Base-by-base conservation (phyloP, 2,113 vertebrate genomes). In the Helogale parvula region DNA sequence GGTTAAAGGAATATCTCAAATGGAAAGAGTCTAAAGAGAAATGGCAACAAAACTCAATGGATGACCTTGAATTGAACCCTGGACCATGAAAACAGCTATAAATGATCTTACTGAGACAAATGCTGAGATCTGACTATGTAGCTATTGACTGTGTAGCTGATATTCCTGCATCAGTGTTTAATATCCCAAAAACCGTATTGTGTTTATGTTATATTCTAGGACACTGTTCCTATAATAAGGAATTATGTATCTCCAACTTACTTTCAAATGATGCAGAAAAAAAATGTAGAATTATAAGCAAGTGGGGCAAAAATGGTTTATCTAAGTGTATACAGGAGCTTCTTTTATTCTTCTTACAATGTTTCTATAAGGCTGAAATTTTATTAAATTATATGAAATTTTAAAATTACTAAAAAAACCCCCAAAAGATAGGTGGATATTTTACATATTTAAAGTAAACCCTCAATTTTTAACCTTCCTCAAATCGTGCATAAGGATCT, bases 281-380 rank as follows among this genome's bases (percentile, higher is more conserved):
- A 94, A 94, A 88, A 66, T 35, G 77, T 2, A 19, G 13, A 94
- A 91, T 65, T 88, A 90, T 11, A 85, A 76, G 27, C 23, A 92
- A 84, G 7, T 54, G 29, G 21, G 54, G 35, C 19, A 92, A 82
- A 94, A 95, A 86, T 35, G 33, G 14, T 45, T 81, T 87, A 79
- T 41, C 21, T 79, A 97, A 91, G 21, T 35, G 6, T 23, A 84
- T 25, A 72, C 38, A 27, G 2, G 23, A 71, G 15, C 10, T 69
- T 86, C 82, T 77, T 96, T 82, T 79, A 88, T 23, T 71, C 38
- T 84, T 52, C 47, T 71, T 68, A 31, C 6, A 86, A 92, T 12
- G 85, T 69, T 82, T 92, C 65, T 80, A 2, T 88, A 85, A 89
- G 31, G 76, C 3, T 90, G 10, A 96, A 93, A 72, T 93, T 45